Evolutionary conservation across 2,888 invertebrate genomes (phyloP).

Genomic region (Limnephilus lunatus): DNA sequence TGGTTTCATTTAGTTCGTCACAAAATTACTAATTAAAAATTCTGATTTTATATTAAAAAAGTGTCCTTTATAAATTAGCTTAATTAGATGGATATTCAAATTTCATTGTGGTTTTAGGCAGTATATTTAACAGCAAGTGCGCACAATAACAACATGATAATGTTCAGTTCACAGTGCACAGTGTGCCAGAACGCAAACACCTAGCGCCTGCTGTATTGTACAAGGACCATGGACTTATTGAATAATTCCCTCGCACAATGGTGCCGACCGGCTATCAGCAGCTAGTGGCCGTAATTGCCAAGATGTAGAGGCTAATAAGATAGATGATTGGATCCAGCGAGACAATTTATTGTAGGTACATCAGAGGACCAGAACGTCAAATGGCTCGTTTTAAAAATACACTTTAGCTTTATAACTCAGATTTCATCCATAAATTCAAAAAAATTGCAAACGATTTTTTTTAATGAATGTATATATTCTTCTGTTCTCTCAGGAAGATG

Average conservation of each 20-base stretch:
- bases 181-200: neutral
- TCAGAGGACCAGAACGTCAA: neutral
- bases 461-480: too few relatives aligned
- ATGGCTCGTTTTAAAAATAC: neutral
- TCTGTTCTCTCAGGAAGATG: too few relatives aligned
- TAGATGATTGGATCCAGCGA: neutral
- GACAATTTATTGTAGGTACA: neutral
- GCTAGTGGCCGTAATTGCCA: neutral
- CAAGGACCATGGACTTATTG: neutral
- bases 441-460: too few relatives aligned
- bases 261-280: neutral
- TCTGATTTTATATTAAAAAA: too few relatives aligned
- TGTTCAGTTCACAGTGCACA: neutral
- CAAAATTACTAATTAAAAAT: too few relatives aligned
- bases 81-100: too few relatives aligned
- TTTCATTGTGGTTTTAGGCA: neutral
- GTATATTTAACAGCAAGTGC: neutral
- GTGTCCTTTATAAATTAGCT: too few relatives aligned
- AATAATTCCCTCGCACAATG: conserved; percentile 1
- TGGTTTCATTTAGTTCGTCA: too few relatives aligned
- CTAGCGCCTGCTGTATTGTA: neutral
- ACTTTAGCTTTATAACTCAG: neutral
- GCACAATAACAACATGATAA: neutral
- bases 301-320: neutral
- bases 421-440: neutral